A percentile compares a stretch with the other conserved stretches of the same genome.
Evolutionary conservation across 37 sponge, comb jelly and placozoan species (phyloP).

Genomic region (Ephydatia muelleri): DNA sequence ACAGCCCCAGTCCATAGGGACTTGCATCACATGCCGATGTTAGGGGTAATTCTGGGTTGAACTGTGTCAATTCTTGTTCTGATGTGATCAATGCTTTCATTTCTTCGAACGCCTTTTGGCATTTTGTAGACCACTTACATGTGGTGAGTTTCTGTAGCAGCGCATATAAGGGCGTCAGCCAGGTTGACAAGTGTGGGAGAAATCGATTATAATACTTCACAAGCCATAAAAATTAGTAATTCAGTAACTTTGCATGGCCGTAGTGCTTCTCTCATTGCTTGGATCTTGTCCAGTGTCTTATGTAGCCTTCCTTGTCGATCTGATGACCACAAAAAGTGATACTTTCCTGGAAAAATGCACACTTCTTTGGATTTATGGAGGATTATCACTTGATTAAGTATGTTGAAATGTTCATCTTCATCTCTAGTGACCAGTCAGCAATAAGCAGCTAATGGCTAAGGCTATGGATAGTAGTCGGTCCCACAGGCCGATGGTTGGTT

Average conservation of each 20-base stretch:
- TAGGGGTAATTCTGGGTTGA: constrained; percentile 6
- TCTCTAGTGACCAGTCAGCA: too few relatives aligned
- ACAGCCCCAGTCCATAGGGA: constrained; percentile 20
- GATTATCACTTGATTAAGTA: too few relatives aligned
- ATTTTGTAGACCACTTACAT: constrained; percentile 32
- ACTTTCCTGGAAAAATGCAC: constrained; percentile 9
- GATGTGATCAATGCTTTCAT: constrained; percentile 28
- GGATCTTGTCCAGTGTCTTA: too few relatives aligned
- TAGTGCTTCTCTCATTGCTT: constrained; percentile 21
- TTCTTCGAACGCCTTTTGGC: constrained; percentile 20
- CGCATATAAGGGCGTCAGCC: constrained; percentile 21
- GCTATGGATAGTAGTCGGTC: too few relatives aligned
- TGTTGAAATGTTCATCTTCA: too few relatives aligned
- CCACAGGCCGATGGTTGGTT: too few relatives aligned
- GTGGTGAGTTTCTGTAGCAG: constrained; percentile 23
- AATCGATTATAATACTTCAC: constrained; percentile 47
- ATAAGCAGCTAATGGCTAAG: too few relatives aligned
- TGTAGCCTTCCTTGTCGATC: not conserved
- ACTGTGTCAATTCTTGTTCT: constrained; percentile 8
- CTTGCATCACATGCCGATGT: constrained; percentile 38
- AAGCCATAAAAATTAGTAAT: constrained; percentile 30
- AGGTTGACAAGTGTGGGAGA: constrained; percentile 25
- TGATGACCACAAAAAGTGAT: constrained; percentile 19
- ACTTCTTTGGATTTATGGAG: constrained; percentile 20
- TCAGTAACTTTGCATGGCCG: constrained; percentile 6